Conservation (phyloP, 2,888 invertebrate species). For the Charanyca ferruginea region DNA sequence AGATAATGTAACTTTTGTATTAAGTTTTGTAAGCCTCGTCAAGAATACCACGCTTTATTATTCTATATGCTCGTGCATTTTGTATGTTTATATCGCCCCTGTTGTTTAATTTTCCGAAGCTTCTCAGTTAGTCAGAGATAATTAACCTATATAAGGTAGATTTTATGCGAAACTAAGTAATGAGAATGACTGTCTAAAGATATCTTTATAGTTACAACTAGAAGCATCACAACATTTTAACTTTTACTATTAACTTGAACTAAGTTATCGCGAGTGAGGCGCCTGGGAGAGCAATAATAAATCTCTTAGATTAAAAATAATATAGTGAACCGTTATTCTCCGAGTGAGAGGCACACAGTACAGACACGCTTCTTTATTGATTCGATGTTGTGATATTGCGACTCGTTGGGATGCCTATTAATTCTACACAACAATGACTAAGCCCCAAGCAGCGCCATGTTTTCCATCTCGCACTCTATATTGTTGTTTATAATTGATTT, state of each 20-base stretch:
- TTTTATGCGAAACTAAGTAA: constrained; percentile 45
- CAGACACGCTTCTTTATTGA: constrained; percentile 82
- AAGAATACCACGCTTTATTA: constrained; percentile 40
- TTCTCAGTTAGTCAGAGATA: constrained; percentile 25
- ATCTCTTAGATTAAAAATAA: constrained; percentile 75
- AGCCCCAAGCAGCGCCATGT: constrained; percentile 77
- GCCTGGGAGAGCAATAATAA: constrained; percentile 67
- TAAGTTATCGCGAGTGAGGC: constrained; percentile 60
- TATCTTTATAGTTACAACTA: constrained; percentile 49
- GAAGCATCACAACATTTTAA: constrained; percentile 53
- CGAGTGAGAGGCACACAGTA: constrained; percentile 74
- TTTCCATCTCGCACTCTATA: constrained; percentile 80
- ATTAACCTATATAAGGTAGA: constrained; percentile 34
- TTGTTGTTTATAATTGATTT: constrained; percentile 86
- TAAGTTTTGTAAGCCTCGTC: constrained; percentile 46
- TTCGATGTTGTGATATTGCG: constrained; percentile 85
- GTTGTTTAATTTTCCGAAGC: constrained; percentile 38
- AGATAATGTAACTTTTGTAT: constrained; percentile 68
- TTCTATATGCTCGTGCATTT: constrained; percentile 24
- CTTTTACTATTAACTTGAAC: constrained; percentile 53
- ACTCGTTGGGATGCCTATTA: constrained; percentile 82
- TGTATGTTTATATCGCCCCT: constrained; percentile 27
- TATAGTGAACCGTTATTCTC: constrained; percentile 78
- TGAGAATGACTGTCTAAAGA: constrained; percentile 44
- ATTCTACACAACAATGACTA: constrained; percentile 83